Evolutionary conservation across 2,888 invertebrate species (phyloP).

Genomic region (Stratiomys singularior): DNA sequence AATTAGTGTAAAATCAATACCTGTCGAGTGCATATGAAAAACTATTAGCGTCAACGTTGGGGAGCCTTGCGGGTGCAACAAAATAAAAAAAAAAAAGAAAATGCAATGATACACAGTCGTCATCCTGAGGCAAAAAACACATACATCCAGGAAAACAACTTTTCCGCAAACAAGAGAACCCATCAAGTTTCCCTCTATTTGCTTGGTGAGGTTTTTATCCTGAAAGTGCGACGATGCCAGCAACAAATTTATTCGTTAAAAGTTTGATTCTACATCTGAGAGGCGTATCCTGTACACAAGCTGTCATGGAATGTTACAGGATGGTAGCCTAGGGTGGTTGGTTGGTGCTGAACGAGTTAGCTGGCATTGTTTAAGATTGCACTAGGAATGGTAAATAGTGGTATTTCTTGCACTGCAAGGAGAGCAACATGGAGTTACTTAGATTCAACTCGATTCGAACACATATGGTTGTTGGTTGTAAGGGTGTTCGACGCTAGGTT

Average conservation of each 20-base stretch:
- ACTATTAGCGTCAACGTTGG: no score
- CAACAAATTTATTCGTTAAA: slow-evolving; percentile 30
- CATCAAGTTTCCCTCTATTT: slow-evolving; percentile 22
- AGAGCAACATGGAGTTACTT: background rate
- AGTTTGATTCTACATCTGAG: slow-evolving; percentile 26
- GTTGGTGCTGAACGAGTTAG: slow-evolving; percentile 6
- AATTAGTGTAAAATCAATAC: no score
- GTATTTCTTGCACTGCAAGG: background rate
- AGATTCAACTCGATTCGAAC: background rate
- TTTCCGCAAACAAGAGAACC: slow-evolving; percentile 22
- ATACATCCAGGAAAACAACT: background rate
- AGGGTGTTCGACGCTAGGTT: background rate
- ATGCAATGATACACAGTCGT: no score
- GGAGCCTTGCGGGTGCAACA: no score
- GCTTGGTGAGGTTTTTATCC: background rate
- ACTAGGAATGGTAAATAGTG: slow-evolving; percentile 6
- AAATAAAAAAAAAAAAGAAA: no score
- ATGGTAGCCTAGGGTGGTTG: background rate
- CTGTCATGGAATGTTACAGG: slow-evolving; percentile 4
- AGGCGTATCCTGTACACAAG: slow-evolving; percentile 17
- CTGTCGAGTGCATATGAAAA: no score
- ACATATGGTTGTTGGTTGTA: background rate
- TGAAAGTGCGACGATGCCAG: background rate
- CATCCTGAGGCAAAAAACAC: no score
- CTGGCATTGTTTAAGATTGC: slow-evolving; percentile 12